Evolutionary conservation across 2,888 invertebrate genomes (phyloP).

Genomic region (Oligia strigilis): DNA sequence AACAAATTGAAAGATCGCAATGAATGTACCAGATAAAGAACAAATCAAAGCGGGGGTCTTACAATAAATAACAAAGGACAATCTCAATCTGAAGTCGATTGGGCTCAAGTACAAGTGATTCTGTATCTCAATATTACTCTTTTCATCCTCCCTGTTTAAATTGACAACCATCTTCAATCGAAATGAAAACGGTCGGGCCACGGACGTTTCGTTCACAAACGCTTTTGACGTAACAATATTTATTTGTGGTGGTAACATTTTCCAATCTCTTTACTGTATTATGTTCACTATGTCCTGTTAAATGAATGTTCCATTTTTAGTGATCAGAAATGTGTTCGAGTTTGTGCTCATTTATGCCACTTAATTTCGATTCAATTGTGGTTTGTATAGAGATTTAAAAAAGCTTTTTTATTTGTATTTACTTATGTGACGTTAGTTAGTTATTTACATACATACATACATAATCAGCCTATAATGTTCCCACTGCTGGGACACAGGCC

Average conservation of each 20-base stretch:
- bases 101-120: constrained; percentile 61
- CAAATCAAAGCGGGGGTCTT: constrained; percentile 56
- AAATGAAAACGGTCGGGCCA: constrained; percentile 27
- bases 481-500: too few species aligned
- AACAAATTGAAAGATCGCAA: constrained; percentile 56
- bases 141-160: constrained; percentile 46
- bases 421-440: too few species aligned
- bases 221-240: constrained; percentile 29
- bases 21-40: constrained; percentile 48
- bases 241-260: constrained; percentile 33
- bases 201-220: constrained; percentile 21
- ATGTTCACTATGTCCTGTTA: background rate
- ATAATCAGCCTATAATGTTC: too few species aligned
- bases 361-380: constrained; percentile 8
- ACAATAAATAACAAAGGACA: constrained; percentile 63
- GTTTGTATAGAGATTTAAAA: background rate
- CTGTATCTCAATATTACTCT: constrained; percentile 59
- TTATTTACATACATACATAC: background rate
- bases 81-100: constrained; percentile 61
- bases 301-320: background rate
- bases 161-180: constrained; percentile 45
- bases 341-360: background rate
- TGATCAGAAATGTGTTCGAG: background rate
- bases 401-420: background rate
- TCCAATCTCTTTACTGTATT: constrained; percentile 5